Evolutionary conservation across 1,140 invertebrate species (phyloP), one percentile per base, ranked within the genome.

Genomic region (Pteromalus puparum): DNA sequence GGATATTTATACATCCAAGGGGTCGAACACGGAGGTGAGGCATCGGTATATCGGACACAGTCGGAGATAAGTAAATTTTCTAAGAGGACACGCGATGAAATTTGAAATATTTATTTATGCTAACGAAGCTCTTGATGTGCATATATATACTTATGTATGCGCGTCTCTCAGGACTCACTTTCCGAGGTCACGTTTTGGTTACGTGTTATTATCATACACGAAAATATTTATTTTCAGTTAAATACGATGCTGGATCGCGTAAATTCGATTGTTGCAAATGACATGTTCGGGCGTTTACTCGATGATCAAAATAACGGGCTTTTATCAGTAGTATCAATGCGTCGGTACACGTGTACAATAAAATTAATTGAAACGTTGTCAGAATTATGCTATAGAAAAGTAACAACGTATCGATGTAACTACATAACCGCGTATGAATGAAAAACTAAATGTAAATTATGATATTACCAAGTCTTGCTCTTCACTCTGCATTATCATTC

Each of bases 101-200:
- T 68, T 68, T 68, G 21, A 68, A 68, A 68, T 28, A 28, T 70
- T 70, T 70, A 70, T 70, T 70, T 70, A 70, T 70, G 67, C 15
- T 70, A 28, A 28, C 15, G 26, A 28, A 1, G 18, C 21, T 12
- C 61, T 4, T 30, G 9, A 28, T 28, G 9, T 28, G 24, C 15
- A 70, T 26, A 70, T 70, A 28, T 28, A 1, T 28, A 13, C 15
- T 30, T 26, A 70, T 70, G 24, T 70, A 13, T 26, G 26, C 9
- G 1, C 2, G 34, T 34, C 34, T 34, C 34, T 42, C 38, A 42
- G 38, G 38, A 12, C 38, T 42, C 9, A 42, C 38, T 42, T 42
- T 9, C 38, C 38, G 38, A 42, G 38, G 38, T 42, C 38, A 10
- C 21, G 6, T 7, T 53, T 1, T 1, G 15, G 21, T 61, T 61